Conservation (phyloP, 2,888 invertebrate genomes). For the Itoplectis maculator region DNA sequence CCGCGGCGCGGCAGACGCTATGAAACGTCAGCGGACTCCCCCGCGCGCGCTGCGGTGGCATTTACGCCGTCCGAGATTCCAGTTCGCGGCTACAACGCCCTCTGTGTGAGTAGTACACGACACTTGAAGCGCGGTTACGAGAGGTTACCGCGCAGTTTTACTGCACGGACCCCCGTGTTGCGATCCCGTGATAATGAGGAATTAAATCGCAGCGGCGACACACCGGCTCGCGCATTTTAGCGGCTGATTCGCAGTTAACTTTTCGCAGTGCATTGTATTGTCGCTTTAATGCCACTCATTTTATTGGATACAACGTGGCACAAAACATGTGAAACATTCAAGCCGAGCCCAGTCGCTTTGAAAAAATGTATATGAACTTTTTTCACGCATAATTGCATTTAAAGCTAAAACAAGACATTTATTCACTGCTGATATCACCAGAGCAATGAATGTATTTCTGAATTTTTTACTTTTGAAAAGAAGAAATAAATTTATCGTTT, state of each 20-base stretch:
- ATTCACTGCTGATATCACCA: too few relatives aligned
- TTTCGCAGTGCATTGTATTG: not conserved
- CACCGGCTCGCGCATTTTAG: not conserved
- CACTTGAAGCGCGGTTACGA: not conserved
- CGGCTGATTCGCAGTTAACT: not conserved
- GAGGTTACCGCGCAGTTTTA: not conserved
- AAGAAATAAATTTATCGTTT: too few relatives aligned
- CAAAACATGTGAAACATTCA: too few relatives aligned
- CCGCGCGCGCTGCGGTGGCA: constrained; percentile 6
- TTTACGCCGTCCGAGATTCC: constrained; percentile 15
- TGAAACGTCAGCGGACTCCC: too few relatives aligned
- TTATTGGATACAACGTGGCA: too few relatives aligned
- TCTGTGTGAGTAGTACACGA: not conserved
- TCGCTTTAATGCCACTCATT: too few relatives aligned
- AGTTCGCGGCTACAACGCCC: not conserved
- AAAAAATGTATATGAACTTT: too few relatives aligned
- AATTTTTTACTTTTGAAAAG: too few relatives aligned
- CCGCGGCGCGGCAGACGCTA: constrained; percentile 25
- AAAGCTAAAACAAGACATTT: too few relatives aligned
- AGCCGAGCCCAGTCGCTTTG: too few relatives aligned
- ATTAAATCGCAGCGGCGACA: not conserved
- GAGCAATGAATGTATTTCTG: too few relatives aligned
- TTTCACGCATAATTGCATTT: too few relatives aligned
- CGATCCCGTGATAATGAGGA: constrained; percentile 3
- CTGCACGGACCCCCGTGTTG: constrained; percentile 2